Base-by-base conservation (phyloP, 2,113 vertebrate genomes). In the Caracal caracal region DNA sequence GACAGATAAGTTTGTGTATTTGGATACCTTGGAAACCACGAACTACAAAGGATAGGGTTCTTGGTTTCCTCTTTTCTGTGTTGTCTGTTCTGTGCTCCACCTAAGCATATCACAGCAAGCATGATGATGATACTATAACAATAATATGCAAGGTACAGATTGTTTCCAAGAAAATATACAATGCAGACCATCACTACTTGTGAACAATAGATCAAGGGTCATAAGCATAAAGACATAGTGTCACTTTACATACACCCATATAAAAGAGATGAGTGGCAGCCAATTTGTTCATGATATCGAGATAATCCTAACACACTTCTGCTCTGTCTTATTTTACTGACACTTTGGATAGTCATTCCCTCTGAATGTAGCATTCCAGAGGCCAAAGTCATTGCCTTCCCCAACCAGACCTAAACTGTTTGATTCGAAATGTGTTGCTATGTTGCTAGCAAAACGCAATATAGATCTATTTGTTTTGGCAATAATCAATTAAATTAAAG, bases 61-160 rank as follows among this genome's bases (percentile, higher is more conserved):
- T 83, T 1, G 19, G 16, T 89, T 75, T 80, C 30, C 81, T 96
- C 65, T 93, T 56, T 78, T 82, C 68, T n/a, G 61, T 88, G 94
- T 75, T 28, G 53, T 94, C 71, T 96, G 68, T 91, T 85, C 95
- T 80, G 68, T 28, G 65, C 95, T 86, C 93, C 97, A 85, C 97
- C 97, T 93, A 71, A 71, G 10, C 78, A 49, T 96, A 68, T 56
- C 89, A 70, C 4, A 28, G n/a, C 59, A 79, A 6, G 40, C 16
- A 49, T 6, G 22, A 61, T 71, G 66, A 71, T 1, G 2, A 11
- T 22, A 56, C 17, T 92, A 17, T 90, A 61, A 78, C 90, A 95
- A 87, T 65, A 78, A 49, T 35, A 88, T 3, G 28, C 26, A 71
- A 88, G 70, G 96, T 86, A 98, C 97, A 96, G 80, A 53, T 70